Base-by-base conservation (phyloP, 2,113 vertebrate species). In the Chionodraco myersi region DNA sequence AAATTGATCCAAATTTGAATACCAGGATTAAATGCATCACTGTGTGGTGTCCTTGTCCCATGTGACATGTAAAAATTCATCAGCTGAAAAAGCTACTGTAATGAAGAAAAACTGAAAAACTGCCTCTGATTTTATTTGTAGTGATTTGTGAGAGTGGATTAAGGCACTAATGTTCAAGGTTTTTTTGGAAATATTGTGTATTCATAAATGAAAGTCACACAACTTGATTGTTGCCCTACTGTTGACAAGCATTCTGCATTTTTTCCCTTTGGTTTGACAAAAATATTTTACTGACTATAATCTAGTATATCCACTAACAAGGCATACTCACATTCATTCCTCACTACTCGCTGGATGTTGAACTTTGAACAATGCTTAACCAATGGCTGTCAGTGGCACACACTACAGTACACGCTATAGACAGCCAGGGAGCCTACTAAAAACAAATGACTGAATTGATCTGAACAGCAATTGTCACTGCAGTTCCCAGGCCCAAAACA, bases 321-420 rank as follows among this genome's bases (percentile, higher is more conserved):
- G 30, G 56, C 52, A 51, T 64, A 68, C 81, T 83, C 72, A 64
- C 59, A 58, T 45, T 66, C 52, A 79, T 79, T 66, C 79, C 54
- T 77, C 59, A 82, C 65, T 83, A 68, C 67, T 69, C 84, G 68
- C 49, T 76, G 62, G 85, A 12, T 64, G 73, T 4, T 77, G 59
- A 65, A 36, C 44, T 71, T 53, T 21, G 60, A 16, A 81, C 53
- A 21, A 61, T 73, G 47, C 84, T 80, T 87, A 77, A 79, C 56
- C 57, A 61, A 18, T 61, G 62, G 66, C 57, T 68, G 21, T 64
- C 63, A 44, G 62, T n/a, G 44, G 71, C 26, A 59, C 41, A 47
- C 45, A 36, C 3, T 30, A 30, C 30, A 30, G 69, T 51, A 68
- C 80, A 76, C 47, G 60, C 65, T 67, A 81, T 36, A 49, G 49